phyloP scores from a whole-genome alignment of 2,113 vertebrate genomes.

The Melanostigma gelatinosum region DNA sequence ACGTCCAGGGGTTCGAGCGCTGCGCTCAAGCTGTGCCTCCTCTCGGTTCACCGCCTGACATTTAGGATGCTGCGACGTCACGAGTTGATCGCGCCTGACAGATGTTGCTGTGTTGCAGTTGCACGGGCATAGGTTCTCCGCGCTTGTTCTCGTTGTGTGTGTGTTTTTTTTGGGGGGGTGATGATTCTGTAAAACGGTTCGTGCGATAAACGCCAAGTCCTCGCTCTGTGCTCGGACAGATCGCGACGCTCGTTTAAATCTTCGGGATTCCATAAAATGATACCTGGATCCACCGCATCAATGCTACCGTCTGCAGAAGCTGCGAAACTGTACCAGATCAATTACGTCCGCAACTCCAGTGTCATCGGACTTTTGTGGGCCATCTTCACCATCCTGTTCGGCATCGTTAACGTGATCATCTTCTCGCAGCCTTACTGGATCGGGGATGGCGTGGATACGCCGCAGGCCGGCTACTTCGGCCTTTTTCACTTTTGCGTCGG shows the following conservation, averaged over 20 bases:
- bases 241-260: conserved; percentile 42
- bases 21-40: background rate
- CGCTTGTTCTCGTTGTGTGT: background rate
- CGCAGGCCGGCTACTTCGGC: conserved; percentile 96
- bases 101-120: conserved; percentile 64
- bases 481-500: conserved; percentile 96
- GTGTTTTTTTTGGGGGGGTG: background rate
- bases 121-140: conserved; percentile 36
- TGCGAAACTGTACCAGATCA: conserved; percentile 95
- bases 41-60: conserved; percentile 26
- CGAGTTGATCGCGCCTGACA: conserved; percentile 69
- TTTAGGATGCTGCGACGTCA: conserved; percentile 65
- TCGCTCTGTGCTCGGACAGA: conserved; percentile 38
- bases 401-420: conserved; percentile 94
- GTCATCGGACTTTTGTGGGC: conserved; percentile 97
- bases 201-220: conserved; percentile 33
- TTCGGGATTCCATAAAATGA: conserved; percentile 73
- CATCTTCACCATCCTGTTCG: conserved; percentile 97
- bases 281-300: conserved; percentile 85
- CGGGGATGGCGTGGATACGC: conserved; percentile 95
- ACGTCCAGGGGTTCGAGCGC: conserved; percentile 16
- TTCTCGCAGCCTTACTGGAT: conserved; percentile 99
- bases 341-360: conserved; percentile 95
- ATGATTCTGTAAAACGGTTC: conserved; percentile 17
- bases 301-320: conserved; percentile 94